phyloP scores from a whole-genome alignment of 2,888 invertebrate genomes.

The Allygus modestus region DNA sequence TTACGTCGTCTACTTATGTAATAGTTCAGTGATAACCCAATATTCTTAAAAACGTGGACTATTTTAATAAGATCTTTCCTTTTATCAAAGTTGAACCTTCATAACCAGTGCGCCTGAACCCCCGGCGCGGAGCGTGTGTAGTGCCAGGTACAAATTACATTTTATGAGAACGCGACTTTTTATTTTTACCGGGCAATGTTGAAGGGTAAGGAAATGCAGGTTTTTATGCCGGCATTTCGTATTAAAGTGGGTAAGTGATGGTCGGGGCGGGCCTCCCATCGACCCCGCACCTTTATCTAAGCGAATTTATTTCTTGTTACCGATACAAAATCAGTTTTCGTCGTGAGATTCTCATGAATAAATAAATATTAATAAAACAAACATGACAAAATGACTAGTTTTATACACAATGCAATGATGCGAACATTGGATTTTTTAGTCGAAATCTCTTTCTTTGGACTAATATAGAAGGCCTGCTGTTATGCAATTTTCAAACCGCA shows the following conservation, averaged over 20 bases:
- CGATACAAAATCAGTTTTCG: neutral
- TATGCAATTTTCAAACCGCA: too few relatives aligned
- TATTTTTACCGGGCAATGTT: constrained; percentile 9
- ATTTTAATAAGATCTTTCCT: too few relatives aligned
- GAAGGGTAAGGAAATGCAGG: constrained; percentile 39
- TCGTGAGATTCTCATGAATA: neutral
- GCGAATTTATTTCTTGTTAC: constrained; percentile 25
- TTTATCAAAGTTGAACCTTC: too few relatives aligned
- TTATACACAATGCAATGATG: too few relatives aligned
- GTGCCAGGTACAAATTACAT: constrained; percentile 37
- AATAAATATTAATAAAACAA: neutral
- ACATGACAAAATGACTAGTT: too few relatives aligned
- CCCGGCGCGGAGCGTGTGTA: neutral
- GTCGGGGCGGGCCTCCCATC: neutral
- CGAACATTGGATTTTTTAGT: too few relatives aligned
- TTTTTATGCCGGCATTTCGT: constrained; percentile 34
- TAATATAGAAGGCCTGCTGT: too few relatives aligned
- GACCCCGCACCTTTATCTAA: neutral
- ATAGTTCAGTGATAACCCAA: too few relatives aligned
- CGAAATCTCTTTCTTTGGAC: too few relatives aligned
- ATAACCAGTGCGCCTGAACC: too few relatives aligned
- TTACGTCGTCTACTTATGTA: too few relatives aligned
- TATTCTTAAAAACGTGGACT: too few relatives aligned
- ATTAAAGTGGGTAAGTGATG: constrained; percentile 22
- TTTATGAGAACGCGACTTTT: constrained; percentile 36